Percentiles rank a stretch among this genome's conserved stretches.
These are phyloP conservation scores for Wasmannia auropunctata DNA, from an alignment of 1,140 invertebrate species.

Conservation along the genomic window DNA sequence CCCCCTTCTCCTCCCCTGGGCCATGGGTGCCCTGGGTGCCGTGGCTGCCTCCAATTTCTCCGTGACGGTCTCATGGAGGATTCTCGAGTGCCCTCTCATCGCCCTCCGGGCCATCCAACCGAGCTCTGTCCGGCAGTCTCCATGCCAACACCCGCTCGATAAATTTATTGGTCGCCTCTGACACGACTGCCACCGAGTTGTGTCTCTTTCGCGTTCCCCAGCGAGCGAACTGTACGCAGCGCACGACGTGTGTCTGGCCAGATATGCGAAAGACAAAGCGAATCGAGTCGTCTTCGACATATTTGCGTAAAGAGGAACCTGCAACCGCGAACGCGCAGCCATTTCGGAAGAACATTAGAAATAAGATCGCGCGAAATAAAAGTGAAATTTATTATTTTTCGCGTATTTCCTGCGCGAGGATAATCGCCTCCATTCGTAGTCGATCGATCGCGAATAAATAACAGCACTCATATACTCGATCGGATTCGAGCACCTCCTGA, in stretches of 20 bases:
- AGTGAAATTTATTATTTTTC: not conserved
- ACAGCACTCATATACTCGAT: not conserved
- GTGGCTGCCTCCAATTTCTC: constrained; percentile 82
- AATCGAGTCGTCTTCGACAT: not conserved
- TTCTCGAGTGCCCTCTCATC: constrained; percentile 84
- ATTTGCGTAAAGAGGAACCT: not conserved
- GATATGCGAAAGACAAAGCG: not conserved
- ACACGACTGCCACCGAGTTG: constrained; percentile 75
- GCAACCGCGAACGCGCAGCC: not conserved
- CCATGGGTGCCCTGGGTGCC: constrained; percentile 62
- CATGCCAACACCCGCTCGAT: constrained; percentile 86
- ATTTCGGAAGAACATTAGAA: not conserved
- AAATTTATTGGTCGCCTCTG: constrained; percentile 85
- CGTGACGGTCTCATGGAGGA: constrained; percentile 84
- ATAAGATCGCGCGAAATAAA: not conserved
- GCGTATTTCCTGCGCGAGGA: not conserved
- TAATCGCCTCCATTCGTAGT: not conserved
- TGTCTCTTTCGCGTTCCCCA: constrained; percentile 60
- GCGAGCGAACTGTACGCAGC: not conserved
- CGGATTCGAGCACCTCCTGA: not conserved
- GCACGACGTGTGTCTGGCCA: not conserved
- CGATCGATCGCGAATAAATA: not conserved
- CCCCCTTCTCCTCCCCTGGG: constrained; percentile 55
- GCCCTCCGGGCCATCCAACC: constrained; percentile 83
- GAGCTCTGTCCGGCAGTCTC: constrained; percentile 85